phyloP scores from a whole-genome alignment of 2,797 vertebrate species.

The Anolis apletophallus region DNA sequence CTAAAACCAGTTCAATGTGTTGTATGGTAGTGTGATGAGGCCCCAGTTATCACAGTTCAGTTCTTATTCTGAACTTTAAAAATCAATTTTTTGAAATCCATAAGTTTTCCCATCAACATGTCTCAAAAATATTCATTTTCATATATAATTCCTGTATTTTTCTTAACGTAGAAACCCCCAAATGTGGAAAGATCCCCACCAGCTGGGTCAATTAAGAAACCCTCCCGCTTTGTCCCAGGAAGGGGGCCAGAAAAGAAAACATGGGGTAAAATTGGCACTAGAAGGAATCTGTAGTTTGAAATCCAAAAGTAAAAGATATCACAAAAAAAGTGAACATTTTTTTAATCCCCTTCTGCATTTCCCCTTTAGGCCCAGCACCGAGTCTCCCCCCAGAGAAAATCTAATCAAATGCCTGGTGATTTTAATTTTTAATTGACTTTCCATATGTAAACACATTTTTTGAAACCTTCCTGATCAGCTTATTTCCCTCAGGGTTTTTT shows the following conservation, averaged over 20 bases:
- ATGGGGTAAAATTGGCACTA: neutral
- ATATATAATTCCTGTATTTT: neutral
- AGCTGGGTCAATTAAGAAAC: neutral
- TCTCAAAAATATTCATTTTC: neutral
- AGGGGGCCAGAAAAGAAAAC: neutral
- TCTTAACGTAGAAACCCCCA: neutral
- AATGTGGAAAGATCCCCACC: neutral
- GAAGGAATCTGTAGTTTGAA: neutral
- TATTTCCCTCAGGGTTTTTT: conserved; percentile 59
- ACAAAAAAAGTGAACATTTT: neutral
- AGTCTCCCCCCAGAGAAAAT: conserved; percentile 29
- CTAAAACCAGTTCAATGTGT: no score
- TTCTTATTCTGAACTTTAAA: neutral
- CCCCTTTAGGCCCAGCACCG: conserved; percentile 14
- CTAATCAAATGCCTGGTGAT: conserved; percentile 38
- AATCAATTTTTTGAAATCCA: neutral
- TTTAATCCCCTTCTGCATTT: conserved; percentile 13
- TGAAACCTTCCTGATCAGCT: conserved; percentile 52
- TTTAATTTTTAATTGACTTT: conserved; percentile 58
- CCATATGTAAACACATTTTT: conserved; percentile 47
- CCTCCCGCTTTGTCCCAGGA: neutral
- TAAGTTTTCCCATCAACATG: no score
- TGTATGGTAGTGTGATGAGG: no score
- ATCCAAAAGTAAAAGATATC: neutral
- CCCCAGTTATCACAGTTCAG: no score